phyloP scores from a whole-genome alignment of 1,140 invertebrate species.

The Conopomorpha cramerella region DNA sequence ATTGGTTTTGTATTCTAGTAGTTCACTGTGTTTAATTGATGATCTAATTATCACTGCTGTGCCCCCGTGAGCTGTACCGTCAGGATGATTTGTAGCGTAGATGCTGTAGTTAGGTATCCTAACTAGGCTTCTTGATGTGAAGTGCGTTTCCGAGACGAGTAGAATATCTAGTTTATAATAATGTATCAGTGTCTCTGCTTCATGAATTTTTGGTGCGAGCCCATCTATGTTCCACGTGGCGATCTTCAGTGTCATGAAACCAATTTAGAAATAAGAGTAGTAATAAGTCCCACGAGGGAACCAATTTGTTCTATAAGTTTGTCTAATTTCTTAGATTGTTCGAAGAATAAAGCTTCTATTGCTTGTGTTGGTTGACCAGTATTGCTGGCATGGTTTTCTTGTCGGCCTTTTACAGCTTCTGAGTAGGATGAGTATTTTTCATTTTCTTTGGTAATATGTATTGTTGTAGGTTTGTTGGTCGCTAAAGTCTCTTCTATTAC shows the following conservation, averaged over 20 bases:
- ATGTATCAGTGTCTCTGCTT: slow-evolving; percentile 5
- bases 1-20: slow-evolving; percentile 5
- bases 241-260: slow-evolving; percentile 1
- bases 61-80: slow-evolving; percentile 9
- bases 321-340: slow-evolving; percentile 8
- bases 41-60: slow-evolving; percentile 8
- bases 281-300: slow-evolving; percentile 2
- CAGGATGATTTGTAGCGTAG: slow-evolving; percentile 9
- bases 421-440: too few species aligned
- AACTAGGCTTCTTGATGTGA: slow-evolving; percentile 5
- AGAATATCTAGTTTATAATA: slow-evolving; percentile 11
- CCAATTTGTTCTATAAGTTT: slow-evolving; percentile 6
- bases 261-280: not conserved
- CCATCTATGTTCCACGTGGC: slow-evolving; percentile 11
- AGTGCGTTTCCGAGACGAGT: slow-evolving; percentile 12
- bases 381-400: too few species aligned
- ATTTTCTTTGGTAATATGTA: too few species aligned
- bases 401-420: too few species aligned
- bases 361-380: too few species aligned
- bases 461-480: too few species aligned
- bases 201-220: slow-evolving; percentile 5
- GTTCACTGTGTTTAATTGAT: slow-evolving; percentile 7
- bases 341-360: too few species aligned
- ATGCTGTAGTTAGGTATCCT: slow-evolving; percentile 4
- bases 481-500: too few species aligned